Evolutionary conservation across 2,113 vertebrate species (phyloP).

Genomic region (Cheilinus undulatus): DNA sequence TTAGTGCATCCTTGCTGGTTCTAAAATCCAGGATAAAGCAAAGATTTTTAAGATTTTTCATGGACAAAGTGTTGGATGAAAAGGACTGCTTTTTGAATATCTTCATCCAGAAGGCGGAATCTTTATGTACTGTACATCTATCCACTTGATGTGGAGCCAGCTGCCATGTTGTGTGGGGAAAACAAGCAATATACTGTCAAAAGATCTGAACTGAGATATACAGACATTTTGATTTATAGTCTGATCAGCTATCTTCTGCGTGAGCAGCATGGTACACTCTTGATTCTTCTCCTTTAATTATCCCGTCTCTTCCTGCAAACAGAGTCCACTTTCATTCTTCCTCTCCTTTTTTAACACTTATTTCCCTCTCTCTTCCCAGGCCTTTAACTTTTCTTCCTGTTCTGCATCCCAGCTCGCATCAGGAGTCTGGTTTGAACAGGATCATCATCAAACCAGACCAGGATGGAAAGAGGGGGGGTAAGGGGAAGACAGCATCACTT

Average conservation of each 20-base stretch:
- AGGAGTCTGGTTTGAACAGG: slow-evolving; percentile 36
- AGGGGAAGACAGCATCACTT: slow-evolving; percentile 17
- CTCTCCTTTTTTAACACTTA: background rate
- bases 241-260: slow-evolving; percentile 67
- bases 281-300: slow-evolving; percentile 59
- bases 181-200: slow-evolving; percentile 78
- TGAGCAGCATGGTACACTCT: slow-evolving; percentile 52
- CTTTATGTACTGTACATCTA: slow-evolving; percentile 61
- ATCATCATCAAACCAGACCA: slow-evolving; percentile 33
- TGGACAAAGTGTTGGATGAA: background rate
- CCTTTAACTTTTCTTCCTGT: slow-evolving; percentile 30
- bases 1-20: slow-evolving; percentile 6
- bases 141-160: slow-evolving; percentile 55
- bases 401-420: slow-evolving; percentile 27
- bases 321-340: slow-evolving; percentile 9
- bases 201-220: slow-evolving; percentile 77
- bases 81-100: slow-evolving; percentile 28
- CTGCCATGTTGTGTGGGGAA: slow-evolving; percentile 68
- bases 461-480: background rate
- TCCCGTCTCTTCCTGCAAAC: slow-evolving; percentile 25
- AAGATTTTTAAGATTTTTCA: slow-evolving; percentile 1
- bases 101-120: slow-evolving; percentile 43
- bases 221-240: slow-evolving; percentile 79
- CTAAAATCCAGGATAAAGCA: slow-evolving; percentile 23
- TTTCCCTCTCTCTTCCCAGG: slow-evolving; percentile 6